Evolutionary conservation across 2,797 vertebrate genomes (phyloP).

Genomic region (Hydrolagus colliei): DNA sequence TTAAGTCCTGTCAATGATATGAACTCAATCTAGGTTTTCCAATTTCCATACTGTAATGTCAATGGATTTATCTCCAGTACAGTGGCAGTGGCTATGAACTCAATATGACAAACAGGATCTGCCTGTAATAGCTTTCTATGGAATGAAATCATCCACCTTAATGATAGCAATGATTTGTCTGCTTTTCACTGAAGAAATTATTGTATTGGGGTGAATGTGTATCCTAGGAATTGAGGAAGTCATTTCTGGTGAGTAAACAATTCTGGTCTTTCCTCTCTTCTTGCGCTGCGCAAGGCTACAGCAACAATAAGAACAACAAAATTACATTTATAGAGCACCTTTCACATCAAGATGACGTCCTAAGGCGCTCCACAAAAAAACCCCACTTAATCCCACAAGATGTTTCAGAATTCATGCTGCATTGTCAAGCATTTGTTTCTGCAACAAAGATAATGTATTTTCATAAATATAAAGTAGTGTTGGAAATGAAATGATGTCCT

Average conservation of each 20-base stretch:
- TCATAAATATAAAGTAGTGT: too few species aligned
- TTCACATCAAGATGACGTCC: too few species aligned
- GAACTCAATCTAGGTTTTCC: constrained; percentile 4
- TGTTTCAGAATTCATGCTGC: not conserved
- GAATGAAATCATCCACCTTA: not conserved
- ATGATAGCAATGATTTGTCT: too few species aligned
- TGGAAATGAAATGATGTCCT: too few species aligned
- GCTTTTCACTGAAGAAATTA: not conserved
- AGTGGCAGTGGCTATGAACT: not conserved
- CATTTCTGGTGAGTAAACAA: not conserved
- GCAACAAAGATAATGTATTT: too few species aligned
- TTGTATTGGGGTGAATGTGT: not conserved
- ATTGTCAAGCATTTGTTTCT: too few species aligned
- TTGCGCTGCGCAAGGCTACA: not conserved
- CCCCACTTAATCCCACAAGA: not conserved
- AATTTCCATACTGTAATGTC: not conserved
- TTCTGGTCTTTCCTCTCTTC: not conserved
- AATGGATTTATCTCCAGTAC: not conserved
- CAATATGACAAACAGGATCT: too few species aligned
- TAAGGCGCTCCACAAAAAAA: too few species aligned
- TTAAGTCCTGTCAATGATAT: not conserved
- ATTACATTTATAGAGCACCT: too few species aligned
- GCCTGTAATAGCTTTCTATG: not conserved
- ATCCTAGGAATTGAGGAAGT: not conserved
- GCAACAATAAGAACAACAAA: not conserved